Conservation (phyloP, 2,113 vertebrate genomes). For the Aegypius monachus region DNA sequence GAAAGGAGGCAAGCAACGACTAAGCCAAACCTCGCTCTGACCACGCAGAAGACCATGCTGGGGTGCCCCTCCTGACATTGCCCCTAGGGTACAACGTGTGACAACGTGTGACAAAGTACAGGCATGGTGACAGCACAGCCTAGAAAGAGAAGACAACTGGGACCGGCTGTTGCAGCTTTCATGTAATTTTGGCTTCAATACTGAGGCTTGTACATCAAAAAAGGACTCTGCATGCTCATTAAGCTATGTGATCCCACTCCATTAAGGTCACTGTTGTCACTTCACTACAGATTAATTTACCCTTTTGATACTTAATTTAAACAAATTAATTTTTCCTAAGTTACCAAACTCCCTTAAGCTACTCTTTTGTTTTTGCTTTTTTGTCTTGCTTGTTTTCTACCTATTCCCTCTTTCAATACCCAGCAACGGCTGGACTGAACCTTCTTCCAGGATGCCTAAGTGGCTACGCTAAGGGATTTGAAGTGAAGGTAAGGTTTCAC, state of each 20-base stretch:
- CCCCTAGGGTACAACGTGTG: background rate
- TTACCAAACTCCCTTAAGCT: background rate
- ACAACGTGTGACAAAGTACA: background rate
- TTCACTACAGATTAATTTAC: background rate
- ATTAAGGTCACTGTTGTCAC: background rate
- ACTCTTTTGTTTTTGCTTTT: background rate
- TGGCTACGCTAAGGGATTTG: too few species aligned
- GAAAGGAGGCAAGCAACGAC: background rate
- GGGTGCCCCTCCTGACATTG: background rate
- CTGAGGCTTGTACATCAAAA: background rate
- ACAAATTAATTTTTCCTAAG: background rate
- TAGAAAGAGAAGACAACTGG: rapidly evolving
- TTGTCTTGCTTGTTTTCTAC: background rate
- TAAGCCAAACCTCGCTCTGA: background rate
- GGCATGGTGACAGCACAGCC: background rate
- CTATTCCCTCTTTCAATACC: background rate
- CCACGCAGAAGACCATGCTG: rapidly evolving
- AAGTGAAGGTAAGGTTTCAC: too few species aligned
- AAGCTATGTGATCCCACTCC: background rate
- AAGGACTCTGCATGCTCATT: background rate
- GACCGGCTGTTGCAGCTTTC: background rate
- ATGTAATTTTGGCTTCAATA: background rate
- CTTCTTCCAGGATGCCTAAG: background rate
- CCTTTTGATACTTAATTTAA: background rate
- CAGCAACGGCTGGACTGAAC: background rate